Percentiles rank a stretch among this genome's conserved stretches.
Conservation (phyloP, 1,140 invertebrate species). For the Psilanteris sp. region DNA sequence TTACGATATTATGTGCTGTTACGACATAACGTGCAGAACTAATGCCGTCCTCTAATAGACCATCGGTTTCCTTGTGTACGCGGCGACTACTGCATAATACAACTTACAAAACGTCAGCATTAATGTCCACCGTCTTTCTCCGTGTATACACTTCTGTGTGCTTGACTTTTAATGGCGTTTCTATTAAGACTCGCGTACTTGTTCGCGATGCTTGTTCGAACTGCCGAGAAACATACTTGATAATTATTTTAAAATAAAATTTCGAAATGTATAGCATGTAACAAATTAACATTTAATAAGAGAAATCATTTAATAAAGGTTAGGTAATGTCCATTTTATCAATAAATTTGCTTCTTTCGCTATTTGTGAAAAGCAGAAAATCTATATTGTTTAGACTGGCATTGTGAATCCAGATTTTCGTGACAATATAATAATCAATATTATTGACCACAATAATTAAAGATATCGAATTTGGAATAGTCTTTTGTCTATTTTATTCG, state of each 20-base stretch:
- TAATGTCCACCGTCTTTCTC: slow-evolving; percentile 50
- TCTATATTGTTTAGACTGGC: too few species aligned
- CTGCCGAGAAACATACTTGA: slow-evolving; percentile 13
- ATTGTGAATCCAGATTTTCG: too few species aligned
- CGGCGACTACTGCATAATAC: slow-evolving; percentile 49
- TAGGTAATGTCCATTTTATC: too few species aligned
- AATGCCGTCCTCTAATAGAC: slow-evolving; percentile 50
- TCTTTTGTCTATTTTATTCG: too few species aligned
- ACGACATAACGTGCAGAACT: slow-evolving; percentile 52
- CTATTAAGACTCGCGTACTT: slow-evolving; percentile 39
- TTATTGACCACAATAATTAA: too few species aligned
- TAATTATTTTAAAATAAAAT: slow-evolving; percentile 32
- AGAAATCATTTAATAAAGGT: neutral
- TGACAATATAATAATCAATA: too few species aligned
- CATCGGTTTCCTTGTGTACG: slow-evolving; percentile 34
- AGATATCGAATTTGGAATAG: too few species aligned
- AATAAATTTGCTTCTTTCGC: too few species aligned
- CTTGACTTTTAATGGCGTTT: slow-evolving; percentile 47
- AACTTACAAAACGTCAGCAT: slow-evolving; percentile 52
- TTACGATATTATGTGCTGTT: slow-evolving; percentile 47
- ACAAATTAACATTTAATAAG: slow-evolving; percentile 7
- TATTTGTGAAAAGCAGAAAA: too few species aligned
- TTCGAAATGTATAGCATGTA: slow-evolving; percentile 3
- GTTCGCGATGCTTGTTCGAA: slow-evolving; percentile 19
- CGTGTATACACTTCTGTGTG: slow-evolving; percentile 20